A percentile compares a stretch with the other conserved stretches of the same genome.
Evolutionary conservation across 1,140 invertebrate genomes (phyloP).

Genomic region (Goniozus legneri): DNA sequence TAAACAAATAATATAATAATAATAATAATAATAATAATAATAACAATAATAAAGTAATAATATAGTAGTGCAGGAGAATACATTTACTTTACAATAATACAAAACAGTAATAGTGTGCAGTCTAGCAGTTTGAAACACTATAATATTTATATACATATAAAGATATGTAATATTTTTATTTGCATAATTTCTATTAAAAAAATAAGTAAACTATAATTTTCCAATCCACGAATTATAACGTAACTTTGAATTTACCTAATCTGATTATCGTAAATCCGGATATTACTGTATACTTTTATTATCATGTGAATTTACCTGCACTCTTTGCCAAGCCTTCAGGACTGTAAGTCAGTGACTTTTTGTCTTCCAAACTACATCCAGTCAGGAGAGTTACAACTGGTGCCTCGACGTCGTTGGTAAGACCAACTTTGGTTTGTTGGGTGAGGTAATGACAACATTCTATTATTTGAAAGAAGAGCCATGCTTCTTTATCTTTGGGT

Average conservation of each 20-base stretch:
- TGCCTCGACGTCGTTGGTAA: conserved; percentile 49
- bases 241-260: too few relatives aligned
- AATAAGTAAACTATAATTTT: neutral
- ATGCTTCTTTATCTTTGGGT: conserved; percentile 66
- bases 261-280: too few relatives aligned
- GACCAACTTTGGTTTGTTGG: conserved; percentile 57
- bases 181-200: conserved; percentile 7
- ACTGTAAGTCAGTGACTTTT: conserved; percentile 42
- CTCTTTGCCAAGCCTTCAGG: conserved; percentile 58
- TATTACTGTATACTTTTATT: neutral
- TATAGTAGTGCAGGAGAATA: too few relatives aligned
- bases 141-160: too few relatives aligned
- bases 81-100: too few relatives aligned
- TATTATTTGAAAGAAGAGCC: conserved; percentile 66
- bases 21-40: conserved; percentile 13
- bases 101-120: too few relatives aligned
- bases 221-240: too few relatives aligned
- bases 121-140: too few relatives aligned
- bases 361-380: conserved; percentile 48
- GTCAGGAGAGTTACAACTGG: conserved; percentile 61
- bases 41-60: too few relatives aligned
- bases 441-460: conserved; percentile 69
- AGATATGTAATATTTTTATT: too few relatives aligned
- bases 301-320: conserved; percentile 44
- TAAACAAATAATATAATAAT: conserved; percentile 26